Base-by-base conservation (phyloP, 2,888 invertebrate genomes). In the Stenoptilia bipunctidactyla region DNA sequence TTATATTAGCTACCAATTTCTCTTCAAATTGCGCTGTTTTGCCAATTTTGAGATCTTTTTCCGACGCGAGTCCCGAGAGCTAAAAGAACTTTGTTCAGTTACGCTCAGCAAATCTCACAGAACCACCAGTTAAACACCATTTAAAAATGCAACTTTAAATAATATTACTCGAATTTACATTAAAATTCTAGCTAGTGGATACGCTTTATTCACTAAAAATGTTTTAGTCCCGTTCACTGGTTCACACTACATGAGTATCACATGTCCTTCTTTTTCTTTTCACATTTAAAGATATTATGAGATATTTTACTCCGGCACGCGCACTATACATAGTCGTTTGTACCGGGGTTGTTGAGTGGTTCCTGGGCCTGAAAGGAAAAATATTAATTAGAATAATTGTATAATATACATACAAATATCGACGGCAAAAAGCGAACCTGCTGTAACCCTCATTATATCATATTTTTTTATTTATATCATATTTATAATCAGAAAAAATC, bases 271-370 rank as follows among this genome's bases (percentile, higher is more conserved):
- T 72, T 67, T 83, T 83, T 64, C 83, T 74, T 76, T 83, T 83
- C 64, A 70, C 80, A 72, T 79, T 73, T 60, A 83, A 66, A 56
- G 77, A 76, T 60, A 83, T 64, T 65, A 69, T 70, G 64, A 67
- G 61, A 64, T 79, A 83, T 75, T 82, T 74, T 66, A 82, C 82
- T 55, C 83, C 80, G 44, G 71, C 69, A 59, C 59, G 62, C 45
- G 64, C 70, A 79, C 73, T 86, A 92, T 85, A 92, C 92, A 85
- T 90, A 92, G 64, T 92, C 92, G 76, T 91, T 91, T 69, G 90
- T 90, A 70, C 91, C 90, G 63, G 90, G 89, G 72, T 89, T 89
- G 58, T 90, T 93, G 68, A 93, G 87, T 52, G 93, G 93, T 85
- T 92, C 90, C 84, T 91, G 90, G 62, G 91, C 92, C 93, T 93